Base-by-base conservation (phyloP, 2,113 vertebrate genomes). In the Cathartes aura region DNA sequence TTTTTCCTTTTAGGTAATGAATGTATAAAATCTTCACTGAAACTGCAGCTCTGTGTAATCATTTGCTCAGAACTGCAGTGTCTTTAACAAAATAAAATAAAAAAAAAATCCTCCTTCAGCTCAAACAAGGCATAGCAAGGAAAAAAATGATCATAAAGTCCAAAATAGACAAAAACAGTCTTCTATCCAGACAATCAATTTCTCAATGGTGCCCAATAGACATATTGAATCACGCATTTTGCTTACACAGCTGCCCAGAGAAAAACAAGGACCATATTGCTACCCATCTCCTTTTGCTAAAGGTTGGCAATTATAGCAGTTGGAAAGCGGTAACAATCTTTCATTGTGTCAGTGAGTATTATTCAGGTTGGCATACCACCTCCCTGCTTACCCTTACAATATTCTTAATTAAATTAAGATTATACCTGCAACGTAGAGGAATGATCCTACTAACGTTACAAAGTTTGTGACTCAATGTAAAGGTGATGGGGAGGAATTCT, bases 181-280 rank as follows among this genome's bases (percentile, higher is more conserved):
- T 82, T 87, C 76, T 68, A 82, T 93, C 32, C 68, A 32, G 87
- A 56, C 75, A 85, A 80, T 90, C 84, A 87, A 45, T 87, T 82
- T 90, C 74, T 91, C 89, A 96, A 38, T 55, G 80, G 42, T 72
- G 6, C 89, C 91, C 82, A 76, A 23, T 4, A 90, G 95, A 60
- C 60, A 38, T 75, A 95, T 18, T 59, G 70, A 86, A 56, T 74
- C 72, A 94, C 5, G 6, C 26, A 85, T 83, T 96, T 96, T 88
- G 81, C 88, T 96, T 96, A 72, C 71, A 81, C 81, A 93, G 80
- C 90, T 96, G 95, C 62, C 89, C 62, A 76, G 85, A 85, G 83
- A 58, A 93, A 93, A 97, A 67, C 70, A 83, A 91, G 58, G 70
- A 67, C 50, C 87, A 92, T 89, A 82, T 90, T 96, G 92, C 67